Evolutionary conservation across 2,888 invertebrate species (phyloP).

Genomic region (Abscondita cerata): DNA sequence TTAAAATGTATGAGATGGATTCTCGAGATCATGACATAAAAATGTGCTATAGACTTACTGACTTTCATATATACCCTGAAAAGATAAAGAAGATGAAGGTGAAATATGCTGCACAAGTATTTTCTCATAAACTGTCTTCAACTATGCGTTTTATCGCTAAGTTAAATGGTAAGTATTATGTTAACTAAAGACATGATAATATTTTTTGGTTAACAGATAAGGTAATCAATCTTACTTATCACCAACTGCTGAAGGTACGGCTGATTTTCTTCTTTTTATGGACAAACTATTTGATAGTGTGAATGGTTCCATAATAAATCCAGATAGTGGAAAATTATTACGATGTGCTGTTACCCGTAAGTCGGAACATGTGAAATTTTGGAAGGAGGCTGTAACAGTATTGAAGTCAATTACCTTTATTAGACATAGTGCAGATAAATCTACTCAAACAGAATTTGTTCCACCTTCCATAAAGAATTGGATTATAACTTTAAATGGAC

Average conservation of each 20-base stretch:
- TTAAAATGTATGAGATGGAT: neutral
- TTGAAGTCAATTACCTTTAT: slow-evolving; percentile 34
- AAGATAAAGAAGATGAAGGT: slow-evolving; percentile 21
- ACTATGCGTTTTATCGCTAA: neutral
- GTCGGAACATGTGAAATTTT: slow-evolving; percentile 28
- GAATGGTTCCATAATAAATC: neutral
- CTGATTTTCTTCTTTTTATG: slow-evolving; percentile 10
- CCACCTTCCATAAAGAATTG: slow-evolving; percentile 3
- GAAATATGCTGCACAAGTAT: slow-evolving; percentile 14
- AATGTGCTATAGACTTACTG: slow-evolving; percentile 5
- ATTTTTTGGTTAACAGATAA: no score
- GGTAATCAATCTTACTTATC: no score
- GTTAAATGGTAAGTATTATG: neutral
- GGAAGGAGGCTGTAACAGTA: no score
- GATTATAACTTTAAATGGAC: neutral
- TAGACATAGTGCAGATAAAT: neutral
- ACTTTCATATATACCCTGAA: neutral
- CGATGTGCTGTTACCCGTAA: neutral
- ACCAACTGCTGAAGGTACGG: no score
- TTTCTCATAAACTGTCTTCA: neutral
- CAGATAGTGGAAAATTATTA: neutral
- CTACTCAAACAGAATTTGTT: no score
- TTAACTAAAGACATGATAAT: no score
- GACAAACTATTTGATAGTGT: neutral
- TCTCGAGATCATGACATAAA: neutral